phyloP scores from a whole-genome alignment of 2,113 vertebrate genomes.

The Donacobius atricapilla region DNA sequence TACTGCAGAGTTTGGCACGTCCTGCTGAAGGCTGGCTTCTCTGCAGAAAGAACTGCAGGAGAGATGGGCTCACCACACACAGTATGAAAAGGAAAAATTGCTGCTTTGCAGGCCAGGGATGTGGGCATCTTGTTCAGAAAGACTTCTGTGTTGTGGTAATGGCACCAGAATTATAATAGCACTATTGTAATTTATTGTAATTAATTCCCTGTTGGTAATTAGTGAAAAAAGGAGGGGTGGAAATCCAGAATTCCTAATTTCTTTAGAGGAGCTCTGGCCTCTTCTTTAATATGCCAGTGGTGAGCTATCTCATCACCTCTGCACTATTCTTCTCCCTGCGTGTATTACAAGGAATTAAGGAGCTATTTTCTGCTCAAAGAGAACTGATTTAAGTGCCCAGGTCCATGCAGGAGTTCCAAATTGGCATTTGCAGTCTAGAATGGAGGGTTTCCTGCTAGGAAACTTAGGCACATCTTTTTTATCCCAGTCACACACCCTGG shows the following conservation, averaged over 20 bases:
- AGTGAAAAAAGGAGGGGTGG: not conserved
- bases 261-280: not conserved
- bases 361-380: not conserved
- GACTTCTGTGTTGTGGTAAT: not conserved
- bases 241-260: not conserved
- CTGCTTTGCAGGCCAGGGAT: not conserved
- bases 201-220: not conserved
- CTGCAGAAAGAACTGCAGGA: not conserved
- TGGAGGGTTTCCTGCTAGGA: not conserved
- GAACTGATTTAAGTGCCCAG: not conserved
- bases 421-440: not conserved
- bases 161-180: not conserved
- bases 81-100: not conserved
- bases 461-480: not conserved
- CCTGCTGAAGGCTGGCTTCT: not conserved
- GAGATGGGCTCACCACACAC: not conserved
- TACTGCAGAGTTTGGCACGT: not conserved
- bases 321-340: not conserved
- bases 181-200: not conserved
- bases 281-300: not conserved
- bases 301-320: not conserved
- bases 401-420: not conserved
- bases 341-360: not conserved
- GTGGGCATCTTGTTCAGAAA: not conserved
- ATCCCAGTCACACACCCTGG: not conserved